Percentiles rank a stretch among this genome's conserved stretches.
Evolutionary conservation across 2,888 invertebrate species (phyloP).

Genomic region (Aradus depressus): DNA sequence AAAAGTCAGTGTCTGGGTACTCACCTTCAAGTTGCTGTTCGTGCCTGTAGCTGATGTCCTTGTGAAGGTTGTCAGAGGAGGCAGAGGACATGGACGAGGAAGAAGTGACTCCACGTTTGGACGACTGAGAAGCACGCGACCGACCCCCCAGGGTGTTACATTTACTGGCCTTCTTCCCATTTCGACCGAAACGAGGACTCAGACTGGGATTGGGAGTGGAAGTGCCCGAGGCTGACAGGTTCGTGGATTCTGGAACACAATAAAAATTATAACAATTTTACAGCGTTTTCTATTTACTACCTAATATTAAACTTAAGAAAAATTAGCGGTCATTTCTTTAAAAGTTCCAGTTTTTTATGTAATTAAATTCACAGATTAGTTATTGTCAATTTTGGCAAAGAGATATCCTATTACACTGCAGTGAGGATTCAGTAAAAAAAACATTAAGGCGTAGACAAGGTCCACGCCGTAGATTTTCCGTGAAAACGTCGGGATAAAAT

Average conservation of each 20-base stretch:
- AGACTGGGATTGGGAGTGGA: constrained; percentile 28
- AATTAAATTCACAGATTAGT: too few relatives aligned
- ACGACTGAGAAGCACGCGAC: constrained; percentile 22
- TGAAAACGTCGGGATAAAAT: too few relatives aligned
- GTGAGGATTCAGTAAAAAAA: too few relatives aligned
- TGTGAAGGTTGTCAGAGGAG: constrained; percentile 28
- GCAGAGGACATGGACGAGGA: constrained; percentile 29
- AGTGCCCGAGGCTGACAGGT: constrained; percentile 25
- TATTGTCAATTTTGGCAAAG: too few relatives aligned
- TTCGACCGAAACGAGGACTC: constrained; percentile 26
- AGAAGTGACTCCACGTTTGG: constrained; percentile 28
- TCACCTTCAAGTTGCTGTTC: constrained; percentile 24
- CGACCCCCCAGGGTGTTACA: constrained; percentile 27
- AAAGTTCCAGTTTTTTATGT: too few relatives aligned
- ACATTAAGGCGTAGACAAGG: too few relatives aligned
- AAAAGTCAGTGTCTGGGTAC: not conserved
- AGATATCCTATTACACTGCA: too few relatives aligned
- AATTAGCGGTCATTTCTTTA: too few relatives aligned
- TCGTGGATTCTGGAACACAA: constrained; percentile 24
- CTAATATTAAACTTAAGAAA: too few relatives aligned
- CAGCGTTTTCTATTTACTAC: too few relatives aligned
- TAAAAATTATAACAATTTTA: too few relatives aligned
- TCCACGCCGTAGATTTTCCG: too few relatives aligned
- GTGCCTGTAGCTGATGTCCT: constrained; percentile 25
- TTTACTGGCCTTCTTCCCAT: constrained; percentile 20